Evolutionary conservation across 2,888 invertebrate species (phyloP).

Genomic region (Agrochola macilenta): DNA sequence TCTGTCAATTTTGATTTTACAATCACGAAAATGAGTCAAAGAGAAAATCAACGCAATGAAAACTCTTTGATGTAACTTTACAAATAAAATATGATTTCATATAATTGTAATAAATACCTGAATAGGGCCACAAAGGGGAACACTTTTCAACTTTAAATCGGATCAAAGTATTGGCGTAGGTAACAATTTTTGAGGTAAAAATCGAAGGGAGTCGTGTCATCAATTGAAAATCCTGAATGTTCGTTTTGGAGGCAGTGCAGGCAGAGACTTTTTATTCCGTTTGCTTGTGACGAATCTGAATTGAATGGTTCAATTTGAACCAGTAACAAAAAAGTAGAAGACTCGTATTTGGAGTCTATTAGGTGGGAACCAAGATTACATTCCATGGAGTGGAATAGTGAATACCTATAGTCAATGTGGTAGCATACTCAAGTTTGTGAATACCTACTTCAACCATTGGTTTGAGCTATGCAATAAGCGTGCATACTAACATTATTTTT

Average conservation of each 20-base stretch:
- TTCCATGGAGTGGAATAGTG: not conserved
- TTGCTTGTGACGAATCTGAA: conserved; percentile 4
- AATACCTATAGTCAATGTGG: not conserved
- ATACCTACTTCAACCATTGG: not conserved
- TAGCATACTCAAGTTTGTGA: not conserved
- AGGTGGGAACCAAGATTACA: not conserved
- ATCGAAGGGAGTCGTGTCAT: not conserved
- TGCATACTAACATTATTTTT: no score
- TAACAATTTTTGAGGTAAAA: conserved; percentile 36
- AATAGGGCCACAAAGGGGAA: conserved; percentile 18
- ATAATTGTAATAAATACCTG: conserved; percentile 48
- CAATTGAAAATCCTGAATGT: conserved; percentile 8
- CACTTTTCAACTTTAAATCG: conserved; percentile 32
- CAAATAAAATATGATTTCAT: conserved; percentile 47
- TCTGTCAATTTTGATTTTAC: conserved; percentile 41
- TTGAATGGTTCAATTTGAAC: not conserved
- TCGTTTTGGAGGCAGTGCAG: not conserved
- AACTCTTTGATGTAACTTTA: conserved; percentile 62
- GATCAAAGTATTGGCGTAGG: conserved; percentile 21
- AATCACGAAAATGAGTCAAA: conserved; percentile 54
- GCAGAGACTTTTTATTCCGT: conserved; percentile 13
- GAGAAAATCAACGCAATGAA: conserved; percentile 56
- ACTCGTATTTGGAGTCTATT: not conserved
- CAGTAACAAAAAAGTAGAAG: not conserved
- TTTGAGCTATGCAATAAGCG: no score